Percentiles rank a stretch among this genome's conserved stretches.
phyloP scores from a whole-genome alignment of 1,140 invertebrate species.

The Leguminivora glycinivorella region DNA sequence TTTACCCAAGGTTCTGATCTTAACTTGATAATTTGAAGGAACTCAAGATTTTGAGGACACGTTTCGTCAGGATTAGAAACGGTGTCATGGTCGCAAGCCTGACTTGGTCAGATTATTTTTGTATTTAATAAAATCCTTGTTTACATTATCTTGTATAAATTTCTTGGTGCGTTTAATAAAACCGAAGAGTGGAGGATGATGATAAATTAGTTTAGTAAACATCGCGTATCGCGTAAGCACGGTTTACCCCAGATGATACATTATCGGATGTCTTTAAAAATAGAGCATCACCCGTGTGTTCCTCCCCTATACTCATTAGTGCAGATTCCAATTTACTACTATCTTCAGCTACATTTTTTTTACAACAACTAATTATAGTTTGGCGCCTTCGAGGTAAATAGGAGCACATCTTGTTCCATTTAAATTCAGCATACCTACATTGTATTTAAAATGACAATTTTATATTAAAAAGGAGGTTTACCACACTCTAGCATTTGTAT shows the following conservation, averaged over 20 bases:
- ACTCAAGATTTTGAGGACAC: neutral
- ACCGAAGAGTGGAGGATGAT: neutral
- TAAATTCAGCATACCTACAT: no score
- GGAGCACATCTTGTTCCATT: no score
- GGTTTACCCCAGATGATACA: neutral
- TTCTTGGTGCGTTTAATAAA: neutral
- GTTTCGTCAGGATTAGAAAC: neutral
- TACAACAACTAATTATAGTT: no score
- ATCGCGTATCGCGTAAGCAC: neutral
- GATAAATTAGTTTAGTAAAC: neutral
- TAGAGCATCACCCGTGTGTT: neutral
- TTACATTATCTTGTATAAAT: no score
- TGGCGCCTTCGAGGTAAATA: no score
- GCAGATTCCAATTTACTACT: neutral
- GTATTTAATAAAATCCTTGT: no score
- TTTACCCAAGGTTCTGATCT: slow-evolving; percentile 18
- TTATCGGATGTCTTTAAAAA: neutral
- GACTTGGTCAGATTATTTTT: no score
- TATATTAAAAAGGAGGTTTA: no score
- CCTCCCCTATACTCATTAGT: neutral
- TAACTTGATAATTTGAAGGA: neutral
- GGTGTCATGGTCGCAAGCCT: neutral
- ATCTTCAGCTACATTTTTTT: neutral
- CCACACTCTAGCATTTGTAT: no score
- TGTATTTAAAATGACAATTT: no score